Conservation (phyloP, 1,140 invertebrate genomes). For the Solen grandis region DNA sequence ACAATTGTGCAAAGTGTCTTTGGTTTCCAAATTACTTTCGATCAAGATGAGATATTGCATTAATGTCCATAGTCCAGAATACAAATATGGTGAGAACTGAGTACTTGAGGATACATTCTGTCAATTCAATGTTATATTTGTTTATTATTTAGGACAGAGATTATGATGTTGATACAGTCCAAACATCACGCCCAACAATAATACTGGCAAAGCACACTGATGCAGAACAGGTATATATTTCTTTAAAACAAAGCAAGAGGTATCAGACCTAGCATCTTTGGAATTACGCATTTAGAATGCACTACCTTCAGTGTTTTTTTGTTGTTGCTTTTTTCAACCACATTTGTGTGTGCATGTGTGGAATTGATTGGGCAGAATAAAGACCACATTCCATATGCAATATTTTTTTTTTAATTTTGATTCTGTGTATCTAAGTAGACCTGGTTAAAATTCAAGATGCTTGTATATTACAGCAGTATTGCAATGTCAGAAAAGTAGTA, state of each 20-base stretch:
- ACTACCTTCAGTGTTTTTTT: too few relatives aligned
- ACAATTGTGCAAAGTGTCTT: too few relatives aligned
- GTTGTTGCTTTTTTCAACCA: too few relatives aligned
- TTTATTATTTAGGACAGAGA: slow-evolving; percentile 3
- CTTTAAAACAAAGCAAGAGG: too few relatives aligned
- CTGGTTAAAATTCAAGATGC: too few relatives aligned
- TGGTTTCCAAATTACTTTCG: background rate
- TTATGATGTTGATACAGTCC: slow-evolving; percentile 14
- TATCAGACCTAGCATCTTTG: background rate
- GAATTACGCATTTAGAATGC: background rate
- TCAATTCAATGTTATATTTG: background rate
- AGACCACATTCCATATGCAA: too few relatives aligned
- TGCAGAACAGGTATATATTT: background rate
- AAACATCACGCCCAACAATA: slow-evolving; percentile 15
- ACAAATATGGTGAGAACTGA: background rate
- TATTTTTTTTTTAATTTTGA: too few relatives aligned
- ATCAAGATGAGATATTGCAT: background rate
- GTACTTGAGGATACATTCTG: background rate
- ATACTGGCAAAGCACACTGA: slow-evolving; percentile 13
- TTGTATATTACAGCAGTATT: too few relatives aligned
- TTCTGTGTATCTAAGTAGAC: too few relatives aligned
- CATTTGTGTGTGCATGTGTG: background rate
- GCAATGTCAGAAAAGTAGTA: too few relatives aligned
- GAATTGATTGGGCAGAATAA: too few relatives aligned
- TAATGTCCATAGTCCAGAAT: background rate